A percentile compares a stretch with the other conserved stretches of the same genome.
phyloP scores from a whole-genome alignment of 2,797 vertebrate genomes.

The Mormyrus hasselquistii region DNA sequence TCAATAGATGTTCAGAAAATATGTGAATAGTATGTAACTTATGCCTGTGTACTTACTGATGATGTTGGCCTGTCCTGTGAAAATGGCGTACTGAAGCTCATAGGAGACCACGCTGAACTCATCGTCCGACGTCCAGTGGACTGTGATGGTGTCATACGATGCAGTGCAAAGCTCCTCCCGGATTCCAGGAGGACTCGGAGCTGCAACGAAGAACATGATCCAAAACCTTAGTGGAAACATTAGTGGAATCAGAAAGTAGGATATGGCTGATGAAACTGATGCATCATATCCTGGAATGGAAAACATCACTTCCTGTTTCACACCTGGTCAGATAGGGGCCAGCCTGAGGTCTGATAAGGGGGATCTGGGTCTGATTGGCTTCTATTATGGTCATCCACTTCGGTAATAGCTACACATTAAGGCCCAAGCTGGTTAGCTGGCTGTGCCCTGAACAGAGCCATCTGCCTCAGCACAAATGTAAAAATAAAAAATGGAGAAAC shows the following conservation, averaged over 20 bases:
- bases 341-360: not conserved
- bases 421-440: slow-evolving; percentile 42
- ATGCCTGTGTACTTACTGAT: slow-evolving; percentile 78
- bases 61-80: slow-evolving; percentile 90
- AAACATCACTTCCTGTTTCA: not conserved
- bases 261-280: not conserved
- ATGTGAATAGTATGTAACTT: not conserved
- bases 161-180: slow-evolving; percentile 96
- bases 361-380: not conserved
- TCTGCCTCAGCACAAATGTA: not conserved
- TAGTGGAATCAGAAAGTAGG: not conserved
- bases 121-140: slow-evolving; percentile 95
- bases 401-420: slow-evolving; percentile 39
- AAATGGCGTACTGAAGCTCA: slow-evolving; percentile 94
- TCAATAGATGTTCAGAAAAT: not conserved
- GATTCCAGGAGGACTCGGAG: slow-evolving; percentile 86
- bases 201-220: slow-evolving; percentile 51
- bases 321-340: not conserved
- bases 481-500: not conserved
- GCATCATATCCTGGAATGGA: not conserved
- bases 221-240: too few species aligned
- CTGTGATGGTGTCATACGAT: slow-evolving; percentile 94
- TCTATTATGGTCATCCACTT: not conserved
- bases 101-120: slow-evolving; percentile 96
- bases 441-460: slow-evolving; percentile 36